Conservation (phyloP, 2,113 vertebrate species). For the Dromaius novaehollandiae region DNA sequence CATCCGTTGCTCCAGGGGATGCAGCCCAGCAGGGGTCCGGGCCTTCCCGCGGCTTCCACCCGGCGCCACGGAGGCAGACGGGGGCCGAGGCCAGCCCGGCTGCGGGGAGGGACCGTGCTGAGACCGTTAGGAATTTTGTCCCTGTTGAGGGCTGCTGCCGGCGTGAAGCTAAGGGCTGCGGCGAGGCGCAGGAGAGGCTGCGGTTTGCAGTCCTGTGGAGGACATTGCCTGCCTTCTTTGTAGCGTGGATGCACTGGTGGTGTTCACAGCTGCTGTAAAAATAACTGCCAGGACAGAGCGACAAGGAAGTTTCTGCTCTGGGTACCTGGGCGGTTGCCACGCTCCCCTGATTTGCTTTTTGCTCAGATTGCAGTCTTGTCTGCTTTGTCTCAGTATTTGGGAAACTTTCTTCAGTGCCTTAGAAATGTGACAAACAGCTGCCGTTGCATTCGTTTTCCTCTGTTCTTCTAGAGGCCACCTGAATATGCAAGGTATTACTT, state of each 20-base stretch:
- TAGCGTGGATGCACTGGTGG: background rate
- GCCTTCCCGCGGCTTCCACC: background rate
- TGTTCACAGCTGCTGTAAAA: background rate
- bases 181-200: rapidly evolving
- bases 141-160: background rate
- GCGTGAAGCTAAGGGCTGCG: rapidly evolving
- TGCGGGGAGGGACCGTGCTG: background rate
- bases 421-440: background rate
- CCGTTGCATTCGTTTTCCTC: background rate
- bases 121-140: background rate
- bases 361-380: background rate
- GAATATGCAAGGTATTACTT: background rate
- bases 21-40: background rate
- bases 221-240: background rate
- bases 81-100: background rate
- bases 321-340: background rate
- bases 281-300: background rate
- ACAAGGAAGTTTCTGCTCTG: background rate
- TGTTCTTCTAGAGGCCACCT: background rate
- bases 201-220: background rate
- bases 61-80: rapidly evolving
- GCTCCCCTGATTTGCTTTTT: background rate
- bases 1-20: background rate
- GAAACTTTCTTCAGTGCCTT: background rate
- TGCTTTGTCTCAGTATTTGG: background rate